Evolutionary conservation across 2,888 invertebrate species (phyloP), one percentile per base, ranked within the genome.

Genomic region (Hololepta plana): DNA sequence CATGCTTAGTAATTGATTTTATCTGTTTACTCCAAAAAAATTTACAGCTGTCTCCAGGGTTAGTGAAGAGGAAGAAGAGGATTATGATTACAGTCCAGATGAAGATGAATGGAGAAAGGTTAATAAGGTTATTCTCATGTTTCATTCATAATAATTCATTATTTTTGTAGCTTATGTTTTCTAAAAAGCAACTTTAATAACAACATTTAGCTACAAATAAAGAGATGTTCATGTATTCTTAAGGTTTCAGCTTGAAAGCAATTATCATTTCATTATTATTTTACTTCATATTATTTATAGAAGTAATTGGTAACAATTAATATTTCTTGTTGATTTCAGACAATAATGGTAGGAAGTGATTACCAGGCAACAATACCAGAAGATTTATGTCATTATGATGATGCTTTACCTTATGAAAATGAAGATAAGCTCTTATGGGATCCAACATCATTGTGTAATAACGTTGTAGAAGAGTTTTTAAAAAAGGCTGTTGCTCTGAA

Each of bases 401-500:
- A 91, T 55, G 82, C 81, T n/a, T 57, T 84, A 34, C 87, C 88
- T 1, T 88, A 90, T 50, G 88, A 90, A 57, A 91, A 91, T 58
- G 90, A 91, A 48, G 93, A 93, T 47, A 84, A 88, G 55, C 62
- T 91, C 27, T 57, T 95, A 6, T 95, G 95, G 93, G 84, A 90
- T 48, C 90, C 93, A 1, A 67, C 65, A 38, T 68, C 70, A 35
- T 59, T 90, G 28, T 66, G 66, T 16, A 73, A 75, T 44, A 61
- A 60, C 21, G 62, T 69, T 31, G 79, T 81, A 11, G 87, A 88
- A 46, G 74, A 77, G 22, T 91, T 84, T 49, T 64, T 91, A 45
- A 63, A 60, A 45, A 73, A 62, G 28, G 60, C 60, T 1, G 51
- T 54, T 23, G 38, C 55, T 26, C 46, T 57, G 1, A 47, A 46